Evolutionary conservation across 2,797 vertebrate species (phyloP).

Genomic region (Siniperca scherzeri): DNA sequence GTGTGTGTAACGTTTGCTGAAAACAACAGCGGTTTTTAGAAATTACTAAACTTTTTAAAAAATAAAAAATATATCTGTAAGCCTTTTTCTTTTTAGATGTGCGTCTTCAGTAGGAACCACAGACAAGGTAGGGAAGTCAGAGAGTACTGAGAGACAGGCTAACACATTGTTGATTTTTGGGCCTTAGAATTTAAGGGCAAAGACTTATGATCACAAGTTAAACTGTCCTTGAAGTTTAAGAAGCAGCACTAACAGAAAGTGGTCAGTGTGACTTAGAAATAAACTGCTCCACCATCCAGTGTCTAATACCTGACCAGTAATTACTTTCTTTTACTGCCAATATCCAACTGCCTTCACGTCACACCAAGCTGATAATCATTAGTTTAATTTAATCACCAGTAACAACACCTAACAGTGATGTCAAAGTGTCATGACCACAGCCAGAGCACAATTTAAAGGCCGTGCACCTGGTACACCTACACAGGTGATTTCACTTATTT

Average conservation of each 20-base stretch:
- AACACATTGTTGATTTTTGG: not conserved
- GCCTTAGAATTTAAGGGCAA: not conserved
- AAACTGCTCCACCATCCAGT: not conserved
- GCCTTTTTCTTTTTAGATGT: not conserved
- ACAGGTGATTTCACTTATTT: no score
- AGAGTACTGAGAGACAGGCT: not conserved
- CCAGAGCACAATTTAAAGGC: no score
- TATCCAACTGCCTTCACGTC: not conserved
- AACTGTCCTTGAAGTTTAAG: no score
- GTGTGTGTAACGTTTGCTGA: rapidly evolving
- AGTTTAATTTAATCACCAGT: no score
- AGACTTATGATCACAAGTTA: no score
- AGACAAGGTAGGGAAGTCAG: not conserved
- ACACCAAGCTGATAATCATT: not conserved
- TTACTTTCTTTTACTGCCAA: not conserved
- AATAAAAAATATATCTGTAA: not conserved
- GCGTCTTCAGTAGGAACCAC: not conserved
- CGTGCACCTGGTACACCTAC: no score
- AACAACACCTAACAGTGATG: no score
- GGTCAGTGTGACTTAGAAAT: not conserved
- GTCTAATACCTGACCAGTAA: no score
- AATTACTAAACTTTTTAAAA: not conserved
- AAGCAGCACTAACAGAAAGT: not conserved
- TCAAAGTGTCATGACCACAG: no score
- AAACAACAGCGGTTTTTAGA: not conserved